phyloP scores from a whole-genome alignment of 1,140 invertebrate genomes.

The Thaumetopoea pityocampa region DNA sequence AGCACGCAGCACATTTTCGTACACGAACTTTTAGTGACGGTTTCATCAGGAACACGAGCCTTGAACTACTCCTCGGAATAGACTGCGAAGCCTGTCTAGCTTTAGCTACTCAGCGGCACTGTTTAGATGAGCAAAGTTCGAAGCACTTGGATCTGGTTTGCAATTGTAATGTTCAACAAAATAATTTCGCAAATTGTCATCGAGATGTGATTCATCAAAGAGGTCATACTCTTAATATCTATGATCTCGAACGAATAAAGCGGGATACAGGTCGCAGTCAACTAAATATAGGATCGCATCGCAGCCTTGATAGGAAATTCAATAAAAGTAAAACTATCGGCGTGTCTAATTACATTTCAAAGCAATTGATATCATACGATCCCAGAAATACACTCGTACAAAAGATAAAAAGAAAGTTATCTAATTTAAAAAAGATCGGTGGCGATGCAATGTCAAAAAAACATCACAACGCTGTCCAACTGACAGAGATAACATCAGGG shows the following conservation, averaged over 20 bases:
- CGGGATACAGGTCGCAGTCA: slow-evolving; percentile 50
- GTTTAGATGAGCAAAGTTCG: slow-evolving; percentile 51
- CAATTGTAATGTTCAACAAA: slow-evolving; percentile 66
- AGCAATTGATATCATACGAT: slow-evolving; percentile 68
- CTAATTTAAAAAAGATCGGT: slow-evolving; percentile 69
- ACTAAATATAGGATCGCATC: slow-evolving; percentile 52
- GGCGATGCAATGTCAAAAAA: slow-evolving; percentile 66
- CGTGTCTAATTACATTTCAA: slow-evolving; percentile 69
- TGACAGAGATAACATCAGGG: slow-evolving; percentile 62
- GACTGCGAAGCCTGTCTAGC: slow-evolving; percentile 70
- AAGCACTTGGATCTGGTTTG: slow-evolving; percentile 67
- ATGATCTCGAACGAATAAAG: slow-evolving; percentile 64
- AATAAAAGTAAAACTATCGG: slow-evolving; percentile 67
- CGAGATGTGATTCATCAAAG: slow-evolving; percentile 45
- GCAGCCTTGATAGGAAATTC: slow-evolving; percentile 69
- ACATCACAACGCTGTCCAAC: slow-evolving; percentile 62
- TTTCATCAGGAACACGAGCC: slow-evolving; percentile 70
- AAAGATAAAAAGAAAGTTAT: slow-evolving; percentile 73
- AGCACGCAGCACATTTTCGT: slow-evolving; percentile 52
- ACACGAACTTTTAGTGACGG: slow-evolving; percentile 71
- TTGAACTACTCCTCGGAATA: slow-evolving; percentile 67
- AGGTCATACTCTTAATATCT: slow-evolving; percentile 60
- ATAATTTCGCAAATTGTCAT: slow-evolving; percentile 57
- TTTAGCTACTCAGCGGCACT: slow-evolving; percentile 53
- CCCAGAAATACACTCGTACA: slow-evolving; percentile 66